Evolutionary conservation across 2,113 vertebrate species (phyloP), one percentile per base, ranked within the genome.

Genomic region (Chloropsis hardwickii): DNA sequence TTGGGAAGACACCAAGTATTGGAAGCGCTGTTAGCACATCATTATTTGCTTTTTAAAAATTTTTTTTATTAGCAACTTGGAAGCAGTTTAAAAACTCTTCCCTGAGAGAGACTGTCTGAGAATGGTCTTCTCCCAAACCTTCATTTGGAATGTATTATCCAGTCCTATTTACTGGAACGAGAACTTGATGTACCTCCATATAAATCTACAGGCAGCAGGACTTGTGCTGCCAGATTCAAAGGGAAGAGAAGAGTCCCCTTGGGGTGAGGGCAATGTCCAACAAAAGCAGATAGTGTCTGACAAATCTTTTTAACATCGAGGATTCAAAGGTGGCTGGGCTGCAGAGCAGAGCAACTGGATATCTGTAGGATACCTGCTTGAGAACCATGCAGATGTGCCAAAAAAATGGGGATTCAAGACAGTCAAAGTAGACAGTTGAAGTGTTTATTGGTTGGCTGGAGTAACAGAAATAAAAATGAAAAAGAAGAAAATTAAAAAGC

Each of bases 181-280:
- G 88, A 81, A 92, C 76, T 86, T 92, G 80, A 78, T 84, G 93
- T 83, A 71, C 70, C 86, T 93, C 92, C 76, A 64, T 67, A 23
- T 64, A 81, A 86, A 86, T 62, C 64, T 78, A 14, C 4, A 15
- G 40, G 51, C 79, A 48, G 85, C 15, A 83, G 64, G 37, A 48
- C 23, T 83, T 74, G 67, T 95, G 81, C 85, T 90, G 91, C 81
- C 85, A 71, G 87, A 83, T 81, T 47, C 37, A 77, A 28, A 81
- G 67, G 56, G 45, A 79, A 64, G 33, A 29, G 24, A 53, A 39
- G 53, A 85, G 39, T 83, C 35, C 51, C 48, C 9, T 37, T 29
- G 40, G 48, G 61, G n/a, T 53, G 56, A 60, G 79, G 66, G 65
- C 20, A 73, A n/a, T 24, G 42, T 22, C 44, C 73, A 65, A 66